Evolutionary conservation across 1,140 invertebrate genomes (phyloP).

Genomic region (Ylistrum balloti): DNA sequence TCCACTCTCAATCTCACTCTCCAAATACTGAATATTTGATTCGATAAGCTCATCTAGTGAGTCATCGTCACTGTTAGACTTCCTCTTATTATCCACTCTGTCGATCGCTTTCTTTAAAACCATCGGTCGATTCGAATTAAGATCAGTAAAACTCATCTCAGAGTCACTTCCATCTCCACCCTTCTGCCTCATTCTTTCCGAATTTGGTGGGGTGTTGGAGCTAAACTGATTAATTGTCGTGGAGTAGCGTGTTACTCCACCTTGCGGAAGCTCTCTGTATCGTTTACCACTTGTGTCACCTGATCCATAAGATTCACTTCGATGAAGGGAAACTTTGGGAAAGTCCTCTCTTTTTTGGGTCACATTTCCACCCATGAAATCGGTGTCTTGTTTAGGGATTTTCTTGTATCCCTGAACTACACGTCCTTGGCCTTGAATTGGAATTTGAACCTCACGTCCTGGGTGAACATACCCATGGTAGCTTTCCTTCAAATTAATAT

Average conservation of each 20-base stretch:
- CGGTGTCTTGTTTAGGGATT: constrained; percentile 62
- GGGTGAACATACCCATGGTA: neutral
- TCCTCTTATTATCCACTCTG: constrained; percentile 62
- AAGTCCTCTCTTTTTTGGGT: constrained; percentile 44
- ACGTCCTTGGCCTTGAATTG: neutral
- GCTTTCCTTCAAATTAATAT: constrained; percentile 46
- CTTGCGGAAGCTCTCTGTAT: constrained; percentile 20
- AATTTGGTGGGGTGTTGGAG: neutral
- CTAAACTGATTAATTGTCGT: constrained; percentile 16
- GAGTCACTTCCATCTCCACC: constrained; percentile 46
- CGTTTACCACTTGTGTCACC: constrained; percentile 8
- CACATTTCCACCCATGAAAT: constrained; percentile 44
- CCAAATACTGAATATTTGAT: constrained; percentile 79
- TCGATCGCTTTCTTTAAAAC: constrained; percentile 63
- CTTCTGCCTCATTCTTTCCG: constrained; percentile 44
- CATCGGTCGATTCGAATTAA: constrained; percentile 59
- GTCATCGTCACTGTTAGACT: constrained; percentile 73
- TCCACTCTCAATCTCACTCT: constrained; percentile 74
- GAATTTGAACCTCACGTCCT: neutral
- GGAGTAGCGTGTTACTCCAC: neutral
- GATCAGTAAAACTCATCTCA: constrained; percentile 59
- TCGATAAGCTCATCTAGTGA: constrained; percentile 78
- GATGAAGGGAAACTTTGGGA: constrained; percentile 46
- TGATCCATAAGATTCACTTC: constrained; percentile 42
- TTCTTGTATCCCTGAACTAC: constrained; percentile 53